Evolutionary conservation across 2,113 vertebrate species (phyloP), one percentile per base, ranked within the genome.

Genomic region (Vimba vimba): DNA sequence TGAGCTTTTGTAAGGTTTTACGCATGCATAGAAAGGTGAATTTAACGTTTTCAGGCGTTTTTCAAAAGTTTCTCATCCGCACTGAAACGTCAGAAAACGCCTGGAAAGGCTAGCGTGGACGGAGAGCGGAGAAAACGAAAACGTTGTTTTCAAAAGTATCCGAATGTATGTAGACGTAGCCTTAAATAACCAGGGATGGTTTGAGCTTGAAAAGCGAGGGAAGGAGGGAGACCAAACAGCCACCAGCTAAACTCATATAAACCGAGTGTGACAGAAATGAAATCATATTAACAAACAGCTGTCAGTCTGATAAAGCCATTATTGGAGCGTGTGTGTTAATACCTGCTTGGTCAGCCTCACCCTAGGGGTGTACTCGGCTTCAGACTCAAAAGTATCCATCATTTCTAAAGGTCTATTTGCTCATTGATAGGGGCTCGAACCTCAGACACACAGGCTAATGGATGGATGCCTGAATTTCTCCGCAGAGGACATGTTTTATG

Each of bases 401-500:
- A 89, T 91, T 92, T 83, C 88, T 86, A 86, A 88, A 87, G 57
- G n/a, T 30, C 50, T 83, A 79, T 78, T 85, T 86, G 45, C 79
- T 89, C 86, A 89, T 85, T 84, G 79, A 71, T 25, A 75, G 19
- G 57, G 78, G 30, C 52, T 87, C 36, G 39, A 85, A 86, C 45
- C 27, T 64, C 15, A 76, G 73, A 86, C 82, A 84, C 75, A 84
- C 66, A 13, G 64, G 83, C 84, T 80, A 91, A 87, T 64, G 88
- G 82, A 88, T 62, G 86, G 87, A 45, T 84, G 89, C 91, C 91
- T 91, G 86, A 74, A 89, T 82, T 59, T 25, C 90, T 78, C 90
- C 77, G 87, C 64, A 45, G n/a, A 79, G 89, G 69, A 88, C 79
- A 64, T 1, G 43, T 91, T 91, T 93, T 91, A 93, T 86, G 77